Conservation (phyloP, 2,888 invertebrate genomes). For the Gnatocerus cornutus region DNA sequence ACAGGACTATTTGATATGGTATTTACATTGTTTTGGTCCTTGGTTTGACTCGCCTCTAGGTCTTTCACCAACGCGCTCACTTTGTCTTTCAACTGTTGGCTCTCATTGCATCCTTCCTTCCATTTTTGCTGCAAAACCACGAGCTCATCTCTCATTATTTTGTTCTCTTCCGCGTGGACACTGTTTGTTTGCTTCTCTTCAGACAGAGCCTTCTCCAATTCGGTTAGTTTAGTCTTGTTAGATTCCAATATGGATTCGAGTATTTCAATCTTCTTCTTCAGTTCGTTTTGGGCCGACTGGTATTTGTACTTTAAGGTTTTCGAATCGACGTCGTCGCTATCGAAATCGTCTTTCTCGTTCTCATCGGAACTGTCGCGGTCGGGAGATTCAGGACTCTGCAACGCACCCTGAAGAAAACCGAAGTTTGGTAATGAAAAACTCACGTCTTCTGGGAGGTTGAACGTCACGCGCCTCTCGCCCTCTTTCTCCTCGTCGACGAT, state of each 20-base stretch:
- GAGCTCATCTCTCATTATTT: constrained; percentile 63
- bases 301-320: constrained; percentile 69
- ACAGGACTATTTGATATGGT: constrained; percentile 58
- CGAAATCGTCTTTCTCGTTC: constrained; percentile 51
- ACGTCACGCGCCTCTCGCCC: constrained; percentile 57
- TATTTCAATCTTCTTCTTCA: constrained; percentile 66
- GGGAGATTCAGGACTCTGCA: constrained; percentile 12
- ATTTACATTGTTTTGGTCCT: constrained; percentile 36
- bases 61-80: constrained; percentile 60
- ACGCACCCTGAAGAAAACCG: constrained; percentile 11
- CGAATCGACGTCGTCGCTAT: constrained; percentile 62
- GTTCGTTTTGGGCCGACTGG: constrained; percentile 67
- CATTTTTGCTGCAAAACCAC: constrained; percentile 68
- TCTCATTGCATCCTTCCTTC: constrained; percentile 72
- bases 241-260: constrained; percentile 63
- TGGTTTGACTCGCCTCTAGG: constrained; percentile 61
- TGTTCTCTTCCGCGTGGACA: constrained; percentile 60
- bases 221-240: constrained; percentile 62
- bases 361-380: constrained; percentile 37
- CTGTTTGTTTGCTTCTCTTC: constrained; percentile 62
- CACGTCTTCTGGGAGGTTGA: constrained; percentile 57
- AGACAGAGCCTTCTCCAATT: constrained; percentile 60
- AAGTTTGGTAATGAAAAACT: background rate
- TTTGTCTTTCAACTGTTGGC: constrained; percentile 71
- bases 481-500: constrained; percentile 24